These are phyloP conservation scores for Acropora yongei DNA, from an alignment of 64 coral and sea anemone genomes.

Conservation along the genomic window DNA sequence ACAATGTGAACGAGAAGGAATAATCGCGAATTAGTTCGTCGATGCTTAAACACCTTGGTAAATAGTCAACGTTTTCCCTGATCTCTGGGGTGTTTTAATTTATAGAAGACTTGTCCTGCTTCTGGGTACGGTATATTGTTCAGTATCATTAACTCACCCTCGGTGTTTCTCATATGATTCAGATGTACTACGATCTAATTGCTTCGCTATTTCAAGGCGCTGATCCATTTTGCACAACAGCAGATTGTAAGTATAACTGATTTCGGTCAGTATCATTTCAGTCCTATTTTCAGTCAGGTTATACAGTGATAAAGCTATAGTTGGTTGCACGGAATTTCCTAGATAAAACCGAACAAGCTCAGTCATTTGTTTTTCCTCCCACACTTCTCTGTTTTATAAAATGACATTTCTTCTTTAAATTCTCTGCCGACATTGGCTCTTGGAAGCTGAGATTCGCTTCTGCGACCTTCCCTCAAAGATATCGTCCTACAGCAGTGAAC, in stretches of 20 bases:
- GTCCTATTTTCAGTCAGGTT: background rate
- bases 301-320: background rate
- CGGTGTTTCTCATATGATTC: slow-evolving; percentile 9
- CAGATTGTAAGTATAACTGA: background rate
- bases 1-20: background rate
- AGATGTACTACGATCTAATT: slow-evolving; percentile 4
- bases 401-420: slow-evolving; percentile 10
- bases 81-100: background rate
- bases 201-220: background rate
- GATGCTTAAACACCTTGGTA: background rate
- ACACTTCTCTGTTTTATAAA: background rate
- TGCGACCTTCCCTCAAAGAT: slow-evolving; percentile 1
- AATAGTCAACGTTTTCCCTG: background rate
- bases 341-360: slow-evolving; percentile 7
- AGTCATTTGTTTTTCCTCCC: background rate
- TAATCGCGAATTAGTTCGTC: slow-evolving; percentile 2
- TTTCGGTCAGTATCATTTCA: slow-evolving; percentile 5
- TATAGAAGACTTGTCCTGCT: background rate
- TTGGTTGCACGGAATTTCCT: background rate
- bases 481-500: background rate
- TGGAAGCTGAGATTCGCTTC: slow-evolving; percentile 7
- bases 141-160: slow-evolving; percentile 7
- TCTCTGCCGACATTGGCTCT: background rate
- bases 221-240: background rate
- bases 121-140: background rate